phyloP scores from a whole-genome alignment of 1,140 invertebrate species.

The Ostrea denselamellosa region DNA sequence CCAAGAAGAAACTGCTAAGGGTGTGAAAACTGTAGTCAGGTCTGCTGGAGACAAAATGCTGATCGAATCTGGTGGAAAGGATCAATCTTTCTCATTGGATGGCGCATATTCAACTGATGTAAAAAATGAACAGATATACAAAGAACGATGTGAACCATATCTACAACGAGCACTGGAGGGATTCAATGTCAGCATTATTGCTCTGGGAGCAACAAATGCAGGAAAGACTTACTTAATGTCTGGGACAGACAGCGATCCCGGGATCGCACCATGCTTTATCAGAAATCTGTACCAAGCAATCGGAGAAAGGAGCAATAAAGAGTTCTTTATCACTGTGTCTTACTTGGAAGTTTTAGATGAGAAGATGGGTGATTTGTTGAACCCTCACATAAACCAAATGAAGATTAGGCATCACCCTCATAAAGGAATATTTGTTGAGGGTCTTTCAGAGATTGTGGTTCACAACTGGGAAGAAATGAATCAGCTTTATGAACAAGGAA shows the following conservation, averaged over 20 bases:
- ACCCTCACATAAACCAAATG: constrained; percentile 74
- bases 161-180: constrained; percentile 72
- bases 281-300: constrained; percentile 65
- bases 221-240: constrained; percentile 74
- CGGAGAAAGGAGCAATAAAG: constrained; percentile 58
- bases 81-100: constrained; percentile 72
- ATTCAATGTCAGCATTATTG: constrained; percentile 73
- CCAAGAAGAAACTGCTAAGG: constrained; percentile 67
- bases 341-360: constrained; percentile 71
- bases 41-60: constrained; percentile 69
- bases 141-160: constrained; percentile 69
- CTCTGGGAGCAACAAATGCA: constrained; percentile 72
- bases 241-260: constrained; percentile 72
- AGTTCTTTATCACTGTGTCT: constrained; percentile 63
- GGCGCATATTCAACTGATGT: constrained; percentile 66
- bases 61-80: constrained; percentile 70
- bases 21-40: constrained; percentile 66
- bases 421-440: constrained; percentile 76
- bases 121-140: constrained; percentile 71
- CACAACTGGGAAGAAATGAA: constrained; percentile 69
- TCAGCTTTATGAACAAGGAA: constrained; percentile 71
- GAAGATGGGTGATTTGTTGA: constrained; percentile 73
- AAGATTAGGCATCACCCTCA: constrained; percentile 72
- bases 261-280: constrained; percentile 68
- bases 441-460: constrained; percentile 75